Base-by-base conservation (phyloP, 2,888 invertebrate genomes). In the Adelognathus sp. region DNA sequence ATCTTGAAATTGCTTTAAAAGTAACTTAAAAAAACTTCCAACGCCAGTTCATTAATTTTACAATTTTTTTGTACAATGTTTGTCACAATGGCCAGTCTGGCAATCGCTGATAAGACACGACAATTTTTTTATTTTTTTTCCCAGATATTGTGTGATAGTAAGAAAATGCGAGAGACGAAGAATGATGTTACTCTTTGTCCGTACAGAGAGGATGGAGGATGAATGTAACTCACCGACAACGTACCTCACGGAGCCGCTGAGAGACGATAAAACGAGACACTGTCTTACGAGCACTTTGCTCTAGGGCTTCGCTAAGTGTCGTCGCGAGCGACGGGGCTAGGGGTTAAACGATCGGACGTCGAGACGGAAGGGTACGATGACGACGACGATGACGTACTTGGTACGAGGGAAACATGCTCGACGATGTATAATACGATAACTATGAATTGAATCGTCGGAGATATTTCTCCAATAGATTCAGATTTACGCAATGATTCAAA, bases 211-310 rank as follows among this genome's bases (percentile, higher is more conserved):
- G 14, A 46, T 31, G 9, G 60, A 31, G 50, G 11, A n/a, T 27
- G 27, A 56, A 69, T 46, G 60, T 54, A 75, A 71, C n/a, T n/a
- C n/a, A n/a, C n/a, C n/a, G n/a, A n/a, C 46, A 54, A 71, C 21
- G 31, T 67, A 61, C 63, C 70, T 66, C n/a, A 16, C 41, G 41
- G 60, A 58, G 44, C 7, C 58, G 50, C 39, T 63, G 31, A 70
- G 27, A 54, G 66, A 75, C 71, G 71, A 75, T 75, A 75, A 75
- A 75, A 79, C 66, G 70, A 64, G 60, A 46, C 64, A 67, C 18
- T 58, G 74, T 75, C 61, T 66, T 67, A 54, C 66, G 74, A 75
- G 54, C 71, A 75, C 71, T 71, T 79, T 71, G 61, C 44, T 74
- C 60, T 56, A 69, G 50, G 71, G 64, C 69, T 79, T 69, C 63